phyloP scores from a whole-genome alignment of 2,797 vertebrate genomes.

The Hydrophis major region DNA sequence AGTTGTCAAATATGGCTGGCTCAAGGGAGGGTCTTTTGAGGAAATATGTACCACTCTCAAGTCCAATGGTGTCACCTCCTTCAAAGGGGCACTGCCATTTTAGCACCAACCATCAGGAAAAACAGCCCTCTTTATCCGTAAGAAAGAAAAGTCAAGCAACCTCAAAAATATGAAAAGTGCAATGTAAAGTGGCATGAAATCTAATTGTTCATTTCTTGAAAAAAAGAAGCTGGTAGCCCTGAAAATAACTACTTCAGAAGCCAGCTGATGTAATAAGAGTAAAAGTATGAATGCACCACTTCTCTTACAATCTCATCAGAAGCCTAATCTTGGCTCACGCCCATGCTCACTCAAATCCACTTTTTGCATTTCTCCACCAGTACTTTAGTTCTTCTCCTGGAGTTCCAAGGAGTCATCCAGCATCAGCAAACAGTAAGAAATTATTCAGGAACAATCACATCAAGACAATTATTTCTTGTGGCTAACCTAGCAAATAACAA shows the following conservation, averaged over 20 bases:
- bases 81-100: background rate
- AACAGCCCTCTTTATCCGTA: background rate
- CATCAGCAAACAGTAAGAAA: background rate
- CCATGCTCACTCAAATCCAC: background rate
- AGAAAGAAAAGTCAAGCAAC: background rate
- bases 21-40: background rate
- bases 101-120: background rate
- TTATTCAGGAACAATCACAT: background rate
- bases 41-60: background rate
- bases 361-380: background rate
- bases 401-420: background rate
- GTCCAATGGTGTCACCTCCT: background rate
- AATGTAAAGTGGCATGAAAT: background rate
- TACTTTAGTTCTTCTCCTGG: background rate
- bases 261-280: background rate
- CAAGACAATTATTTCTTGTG: background rate
- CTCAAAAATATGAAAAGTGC: background rate
- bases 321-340: background rate
- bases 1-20: background rate
- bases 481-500: background rate
- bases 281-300: background rate
- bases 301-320: background rate
- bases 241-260: background rate
- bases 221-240: background rate
- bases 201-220: background rate